These are phyloP conservation scores for Hyla sarda DNA, from an alignment of 2,113 vertebrate species.

Conservation along the genomic window DNA sequence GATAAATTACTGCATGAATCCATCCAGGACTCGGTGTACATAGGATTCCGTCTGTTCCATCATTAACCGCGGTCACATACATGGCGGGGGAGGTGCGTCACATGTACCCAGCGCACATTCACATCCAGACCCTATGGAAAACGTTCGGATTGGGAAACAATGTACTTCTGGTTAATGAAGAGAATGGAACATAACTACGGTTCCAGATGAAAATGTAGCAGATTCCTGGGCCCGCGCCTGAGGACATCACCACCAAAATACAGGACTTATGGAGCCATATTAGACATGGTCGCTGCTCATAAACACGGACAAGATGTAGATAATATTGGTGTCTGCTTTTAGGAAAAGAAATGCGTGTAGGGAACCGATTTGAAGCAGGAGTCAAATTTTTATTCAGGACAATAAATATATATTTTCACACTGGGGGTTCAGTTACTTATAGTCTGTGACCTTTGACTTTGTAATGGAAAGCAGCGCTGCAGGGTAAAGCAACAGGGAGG, in stretches of 20 bases:
- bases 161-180: no score
- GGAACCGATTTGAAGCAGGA: background rate
- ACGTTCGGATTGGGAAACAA: background rate
- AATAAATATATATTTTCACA: background rate
- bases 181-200: conserved; percentile 12
- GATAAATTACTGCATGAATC: no score
- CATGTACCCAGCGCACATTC: background rate
- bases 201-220: conserved; percentile 28
- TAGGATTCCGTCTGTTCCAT: background rate
- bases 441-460: background rate
- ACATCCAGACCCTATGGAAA: background rate
- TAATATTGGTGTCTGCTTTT: background rate
- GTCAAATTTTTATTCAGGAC: background rate
- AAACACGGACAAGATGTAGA: conserved; percentile 49
- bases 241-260: conserved; percentile 40
- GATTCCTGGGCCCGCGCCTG: conserved; percentile 30
- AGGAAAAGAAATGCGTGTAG: background rate
- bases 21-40: background rate
- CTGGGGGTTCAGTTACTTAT: background rate
- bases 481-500: background rate
- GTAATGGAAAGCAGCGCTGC: background rate
- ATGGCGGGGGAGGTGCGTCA: background rate
- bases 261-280: conserved; percentile 28
- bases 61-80: background rate
- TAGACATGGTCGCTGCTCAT: conserved; percentile 36